Evolutionary conservation across 1,140 invertebrate genomes (phyloP).

Genomic region (Scaptomyza graminum): DNA sequence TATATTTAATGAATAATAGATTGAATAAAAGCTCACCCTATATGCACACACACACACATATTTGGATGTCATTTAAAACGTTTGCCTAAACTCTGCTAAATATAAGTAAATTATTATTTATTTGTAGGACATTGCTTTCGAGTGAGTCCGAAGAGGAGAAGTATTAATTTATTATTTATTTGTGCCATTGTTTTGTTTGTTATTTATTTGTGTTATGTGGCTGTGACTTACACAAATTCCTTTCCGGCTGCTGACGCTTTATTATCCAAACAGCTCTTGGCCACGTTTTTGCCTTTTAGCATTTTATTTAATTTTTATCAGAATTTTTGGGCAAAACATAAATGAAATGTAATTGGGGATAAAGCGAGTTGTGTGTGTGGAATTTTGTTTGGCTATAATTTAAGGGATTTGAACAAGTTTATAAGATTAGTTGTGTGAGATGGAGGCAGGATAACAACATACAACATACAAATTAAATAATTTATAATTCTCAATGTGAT

Average conservation of each 20-base stretch:
- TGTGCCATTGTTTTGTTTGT: slow-evolving; percentile 57
- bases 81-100: slow-evolving; percentile 55
- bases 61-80: slow-evolving; percentile 63
- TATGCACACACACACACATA: background rate
- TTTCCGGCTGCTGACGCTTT: slow-evolving; percentile 8
- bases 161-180: slow-evolving; percentile 74
- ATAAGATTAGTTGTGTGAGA: background rate
- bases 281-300: background rate
- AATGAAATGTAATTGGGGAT: slow-evolving; percentile 46
- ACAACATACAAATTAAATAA: too few relatives aligned
- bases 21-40: slow-evolving; percentile 29
- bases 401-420: background rate
- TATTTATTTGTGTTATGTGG: slow-evolving; percentile 63
- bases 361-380: slow-evolving; percentile 1
- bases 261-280: slow-evolving; percentile 31
- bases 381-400: background rate
- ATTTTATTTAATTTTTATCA: slow-evolving; percentile 36
- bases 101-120: slow-evolving; percentile 74
- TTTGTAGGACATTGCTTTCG: slow-evolving; percentile 50
- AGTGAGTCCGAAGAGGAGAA: slow-evolving; percentile 11
- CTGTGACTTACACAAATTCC: slow-evolving; percentile 37
- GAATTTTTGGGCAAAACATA: slow-evolving; percentile 13
- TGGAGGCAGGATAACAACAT: background rate
- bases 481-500: background rate
- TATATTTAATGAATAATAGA: too few relatives aligned